phyloP scores from a whole-genome alignment of 2,888 invertebrate species.

The Drosophila mulleri region DNA sequence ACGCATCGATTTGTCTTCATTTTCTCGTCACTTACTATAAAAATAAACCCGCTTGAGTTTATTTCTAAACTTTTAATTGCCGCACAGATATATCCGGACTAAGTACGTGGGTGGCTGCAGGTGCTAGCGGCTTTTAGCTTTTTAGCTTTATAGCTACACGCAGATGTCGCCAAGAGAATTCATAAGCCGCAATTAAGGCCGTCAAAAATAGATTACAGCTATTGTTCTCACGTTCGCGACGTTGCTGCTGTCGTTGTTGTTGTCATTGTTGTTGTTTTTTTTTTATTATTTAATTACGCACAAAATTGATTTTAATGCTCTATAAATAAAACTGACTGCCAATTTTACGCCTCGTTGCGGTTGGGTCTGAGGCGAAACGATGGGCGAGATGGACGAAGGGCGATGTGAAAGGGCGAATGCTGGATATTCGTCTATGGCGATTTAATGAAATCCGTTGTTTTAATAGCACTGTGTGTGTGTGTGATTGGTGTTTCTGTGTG shows the following conservation, averaged over 20 bases:
- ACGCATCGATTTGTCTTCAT: conserved; percentile 36
- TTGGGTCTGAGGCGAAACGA: not conserved
- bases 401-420: not conserved
- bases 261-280: not conserved
- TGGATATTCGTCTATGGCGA: conserved; percentile 47
- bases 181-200: conserved; percentile 48
- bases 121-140: not conserved
- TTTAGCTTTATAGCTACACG: not conserved
- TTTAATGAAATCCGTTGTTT: conserved; percentile 70
- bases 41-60: conserved; percentile 30
- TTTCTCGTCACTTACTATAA: conserved; percentile 12
- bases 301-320: conserved; percentile 77
- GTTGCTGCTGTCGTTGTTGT: conserved; percentile 3
- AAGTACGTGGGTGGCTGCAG: conserved; percentile 6
- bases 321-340: conserved; percentile 70
- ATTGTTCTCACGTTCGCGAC: conserved; percentile 13
- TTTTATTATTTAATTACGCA: conserved; percentile 64
- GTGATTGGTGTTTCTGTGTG: not conserved
- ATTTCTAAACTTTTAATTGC: conserved; percentile 29
- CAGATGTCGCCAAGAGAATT: conserved; percentile 33
- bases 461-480: conserved; percentile 16
- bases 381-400: not conserved
- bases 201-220: conserved; percentile 59
- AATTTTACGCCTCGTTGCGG: conserved; percentile 59
- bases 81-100: not conserved